Base-by-base conservation (phyloP, 2,888 invertebrate genomes). In the Quadriops clusia region DNA sequence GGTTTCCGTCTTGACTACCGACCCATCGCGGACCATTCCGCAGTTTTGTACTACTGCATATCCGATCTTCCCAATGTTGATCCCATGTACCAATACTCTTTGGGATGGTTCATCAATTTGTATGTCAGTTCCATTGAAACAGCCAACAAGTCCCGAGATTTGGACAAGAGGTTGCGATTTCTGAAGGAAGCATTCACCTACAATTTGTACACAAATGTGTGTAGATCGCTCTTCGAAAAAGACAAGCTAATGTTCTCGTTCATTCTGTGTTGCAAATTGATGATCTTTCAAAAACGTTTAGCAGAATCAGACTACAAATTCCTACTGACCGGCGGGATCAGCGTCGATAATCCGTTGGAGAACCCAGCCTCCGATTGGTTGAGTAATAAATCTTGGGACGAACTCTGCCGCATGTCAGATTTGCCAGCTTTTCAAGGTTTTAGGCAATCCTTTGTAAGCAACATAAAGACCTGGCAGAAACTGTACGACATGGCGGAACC, bases 11-110 rank as follows among this genome's bases (percentile, higher is more conserved):
- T 68, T 40, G 78, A 76, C 30, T 86, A 86, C 53, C 66, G 72
- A 45, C 77, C 81, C 4, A 78, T 87, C 25, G 82, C 86, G 5
- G 75, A 75, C 33, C 81, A 85, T 61, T 80, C 83, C 7, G 76
- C 86, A 5, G 72, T 78, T 21, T 61, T 87, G 24, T 87, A 85
- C 57, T 85, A 86, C 53, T 83, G 83, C 43, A 74, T 86, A 14
- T 79, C 81, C 1, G 83, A 86, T 61, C 61, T 87, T 42, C 80
- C 84, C 6, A 82, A 79, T 51, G 77, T 89, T 17, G 83, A 87
- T 60, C 83, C 84, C 5, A 86, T 87, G 85, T 89, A 87, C 58
- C 86, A 86, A 57, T 89, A 82, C 58, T 86, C 86, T 1, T 64
- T 87, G 23, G 70, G 70, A 7, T 89, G 89, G 87, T 89, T 86